These are phyloP conservation scores for Drosophila kanapiae DNA, from an alignment of 1,140 invertebrate species.

Conservation along the genomic window DNA sequence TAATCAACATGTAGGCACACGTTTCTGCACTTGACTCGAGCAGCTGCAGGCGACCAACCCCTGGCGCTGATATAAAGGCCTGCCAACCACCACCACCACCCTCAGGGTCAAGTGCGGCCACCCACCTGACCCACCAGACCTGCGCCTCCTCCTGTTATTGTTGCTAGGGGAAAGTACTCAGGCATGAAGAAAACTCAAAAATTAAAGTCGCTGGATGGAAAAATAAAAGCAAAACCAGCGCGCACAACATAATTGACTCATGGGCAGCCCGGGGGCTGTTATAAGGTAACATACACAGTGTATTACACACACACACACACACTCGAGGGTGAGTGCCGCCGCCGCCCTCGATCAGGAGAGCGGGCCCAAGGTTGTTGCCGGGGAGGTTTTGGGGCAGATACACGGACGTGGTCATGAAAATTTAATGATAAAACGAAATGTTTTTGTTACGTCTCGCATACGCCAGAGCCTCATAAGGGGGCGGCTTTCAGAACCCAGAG, in stretches of 20 bases:
- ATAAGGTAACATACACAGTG: conserved; percentile 1
- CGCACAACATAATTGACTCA: conserved; percentile 75
- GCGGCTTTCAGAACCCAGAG: conserved; percentile 1
- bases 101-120: conserved; percentile 72
- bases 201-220: conserved; percentile 74
- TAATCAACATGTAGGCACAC: conserved; percentile 74
- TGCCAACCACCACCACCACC: conserved; percentile 39
- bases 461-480: conserved; percentile 34
- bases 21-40: conserved; percentile 83
- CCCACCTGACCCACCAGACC: conserved; percentile 58
- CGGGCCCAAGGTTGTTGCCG: conserved; percentile 36
- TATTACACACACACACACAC: neutral
- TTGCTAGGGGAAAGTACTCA: conserved; percentile 49
- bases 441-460: conserved; percentile 72
- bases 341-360: conserved; percentile 30
- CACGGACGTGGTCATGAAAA: conserved; percentile 76
- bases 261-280: conserved; percentile 47
- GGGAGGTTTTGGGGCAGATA: conserved; percentile 43
- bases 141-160: conserved; percentile 19
- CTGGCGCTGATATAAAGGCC: conserved; percentile 65
- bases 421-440: conserved; percentile 84
- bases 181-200: conserved; percentile 54
- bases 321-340: conserved; percentile 9
- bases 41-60: conserved; percentile 62
- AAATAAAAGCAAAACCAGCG: conserved; percentile 50